A percentile compares a stretch with the other conserved stretches of the same genome.
phyloP scores from a whole-genome alignment of 2,113 vertebrate genomes.

The Neotragus pygmaeus region DNA sequence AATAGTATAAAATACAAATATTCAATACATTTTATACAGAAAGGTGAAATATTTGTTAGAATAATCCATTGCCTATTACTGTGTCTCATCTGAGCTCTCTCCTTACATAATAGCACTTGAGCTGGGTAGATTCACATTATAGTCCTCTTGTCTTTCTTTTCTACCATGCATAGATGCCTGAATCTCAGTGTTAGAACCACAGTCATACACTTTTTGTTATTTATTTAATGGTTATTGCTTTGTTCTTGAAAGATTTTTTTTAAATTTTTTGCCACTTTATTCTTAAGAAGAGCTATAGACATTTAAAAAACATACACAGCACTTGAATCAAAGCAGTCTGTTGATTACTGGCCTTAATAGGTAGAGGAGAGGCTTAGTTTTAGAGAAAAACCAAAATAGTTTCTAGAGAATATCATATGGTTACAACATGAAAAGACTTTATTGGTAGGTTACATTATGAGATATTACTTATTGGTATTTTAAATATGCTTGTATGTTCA shows the following conservation, averaged over 20 bases:
- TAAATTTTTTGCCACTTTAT: neutral
- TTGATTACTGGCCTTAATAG: neutral
- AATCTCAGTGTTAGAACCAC: neutral
- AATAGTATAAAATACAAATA: neutral
- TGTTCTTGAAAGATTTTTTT: neutral
- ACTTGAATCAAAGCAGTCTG: neutral
- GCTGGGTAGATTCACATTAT: neutral
- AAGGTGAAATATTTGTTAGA: neutral
- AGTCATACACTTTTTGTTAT: neutral
- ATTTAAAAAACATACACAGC: neutral
- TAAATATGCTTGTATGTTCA: neutral
- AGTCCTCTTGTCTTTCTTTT: neutral
- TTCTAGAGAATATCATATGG: neutral
- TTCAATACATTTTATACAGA: neutral
- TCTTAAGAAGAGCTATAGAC: neutral
- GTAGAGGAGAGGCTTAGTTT: neutral
- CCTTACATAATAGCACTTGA: neutral
- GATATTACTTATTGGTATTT: neutral
- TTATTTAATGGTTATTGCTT: neutral
- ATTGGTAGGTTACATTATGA: neutral
- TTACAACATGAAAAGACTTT: neutral
- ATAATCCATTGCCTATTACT: neutral
- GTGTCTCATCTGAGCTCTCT: neutral
- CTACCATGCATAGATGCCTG: accelerated
- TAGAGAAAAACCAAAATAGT: neutral